A percentile compares a stretch with the other conserved stretches of the same genome.
Conservation (phyloP, 1,140 invertebrate species). For the Formica exsecta region DNA sequence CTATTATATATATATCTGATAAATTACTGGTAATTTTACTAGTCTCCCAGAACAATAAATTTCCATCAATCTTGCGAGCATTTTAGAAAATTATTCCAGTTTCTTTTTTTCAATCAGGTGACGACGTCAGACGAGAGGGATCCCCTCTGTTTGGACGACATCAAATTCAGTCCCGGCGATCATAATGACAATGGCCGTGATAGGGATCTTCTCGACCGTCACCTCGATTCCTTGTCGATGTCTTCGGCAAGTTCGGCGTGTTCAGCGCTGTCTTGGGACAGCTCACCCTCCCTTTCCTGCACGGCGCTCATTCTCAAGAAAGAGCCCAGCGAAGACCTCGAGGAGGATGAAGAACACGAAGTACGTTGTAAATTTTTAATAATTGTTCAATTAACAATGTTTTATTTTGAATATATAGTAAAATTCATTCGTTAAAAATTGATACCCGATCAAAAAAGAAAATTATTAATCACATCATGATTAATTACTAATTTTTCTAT, state of each 20-base stretch:
- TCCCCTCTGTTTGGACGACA: constrained; percentile 87
- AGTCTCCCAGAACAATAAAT: background rate
- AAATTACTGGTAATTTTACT: background rate
- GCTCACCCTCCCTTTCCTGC: constrained; percentile 88
- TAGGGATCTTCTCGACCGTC: constrained; percentile 87
- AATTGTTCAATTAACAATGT: background rate
- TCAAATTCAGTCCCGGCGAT: constrained; percentile 87
- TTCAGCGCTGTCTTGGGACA: constrained; percentile 90
- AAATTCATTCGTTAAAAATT: background rate
- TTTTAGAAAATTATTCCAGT: background rate
- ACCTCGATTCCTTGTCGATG: constrained; percentile 90
- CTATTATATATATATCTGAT: background rate
- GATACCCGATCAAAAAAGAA: background rate
- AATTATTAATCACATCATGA: background rate
- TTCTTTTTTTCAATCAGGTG: constrained; percentile 78
- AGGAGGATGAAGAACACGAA: constrained; percentile 89
- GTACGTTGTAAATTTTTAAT: constrained; percentile 68
- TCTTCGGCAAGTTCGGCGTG: constrained; percentile 89
- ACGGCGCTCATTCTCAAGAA: constrained; percentile 89
- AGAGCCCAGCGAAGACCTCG: constrained; percentile 87
- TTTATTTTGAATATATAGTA: background rate
- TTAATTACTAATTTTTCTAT: background rate
- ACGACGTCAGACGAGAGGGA: constrained; percentile 87
- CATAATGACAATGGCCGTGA: constrained; percentile 86
- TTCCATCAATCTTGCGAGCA: background rate